Conservation (phyloP, 2,888 invertebrate genomes). For the Coecobrya sp. region DNA sequence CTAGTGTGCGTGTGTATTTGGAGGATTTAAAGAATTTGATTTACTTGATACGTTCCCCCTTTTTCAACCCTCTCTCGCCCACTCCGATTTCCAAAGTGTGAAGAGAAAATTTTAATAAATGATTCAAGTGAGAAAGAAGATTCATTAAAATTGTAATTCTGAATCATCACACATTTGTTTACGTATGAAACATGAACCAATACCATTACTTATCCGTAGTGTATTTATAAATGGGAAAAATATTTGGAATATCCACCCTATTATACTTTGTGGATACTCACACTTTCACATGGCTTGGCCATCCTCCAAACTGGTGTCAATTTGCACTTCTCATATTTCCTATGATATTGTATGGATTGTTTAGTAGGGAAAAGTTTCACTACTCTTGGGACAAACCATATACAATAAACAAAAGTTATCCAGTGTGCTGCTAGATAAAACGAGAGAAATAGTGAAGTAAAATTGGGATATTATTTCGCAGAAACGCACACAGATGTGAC, state of each 20-base stretch:
- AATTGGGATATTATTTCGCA: slow-evolving; percentile 40
- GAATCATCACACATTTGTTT: slow-evolving; percentile 16
- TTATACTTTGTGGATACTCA: background rate
- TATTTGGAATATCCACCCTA: background rate
- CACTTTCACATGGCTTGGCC: slow-evolving; percentile 9
- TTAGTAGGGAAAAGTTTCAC: slow-evolving; percentile 6
- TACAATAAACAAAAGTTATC: slow-evolving; percentile 43
- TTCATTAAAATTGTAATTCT: slow-evolving; percentile 55
- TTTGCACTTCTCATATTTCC: slow-evolving; percentile 57
- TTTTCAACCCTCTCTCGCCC: background rate
- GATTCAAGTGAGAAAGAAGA: slow-evolving; percentile 56
- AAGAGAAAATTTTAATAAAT: slow-evolving; percentile 57
- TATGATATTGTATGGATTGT: slow-evolving; percentile 28
- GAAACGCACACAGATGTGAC: background rate
- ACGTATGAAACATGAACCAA: background rate
- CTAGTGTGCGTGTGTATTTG: background rate
- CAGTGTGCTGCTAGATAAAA: background rate
- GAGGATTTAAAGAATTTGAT: slow-evolving; percentile 41
- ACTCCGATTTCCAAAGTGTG: slow-evolving; percentile 28
- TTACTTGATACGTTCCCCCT: slow-evolving; percentile 22
- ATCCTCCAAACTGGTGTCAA: slow-evolving; percentile 54
- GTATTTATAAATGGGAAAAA: background rate
- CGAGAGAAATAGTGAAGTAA: background rate
- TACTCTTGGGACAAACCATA: slow-evolving; percentile 40
- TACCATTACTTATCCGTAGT: background rate